Evolutionary conservation across 2,113 vertebrate species (phyloP).

Genomic region (Tachysurus vachellii): DNA sequence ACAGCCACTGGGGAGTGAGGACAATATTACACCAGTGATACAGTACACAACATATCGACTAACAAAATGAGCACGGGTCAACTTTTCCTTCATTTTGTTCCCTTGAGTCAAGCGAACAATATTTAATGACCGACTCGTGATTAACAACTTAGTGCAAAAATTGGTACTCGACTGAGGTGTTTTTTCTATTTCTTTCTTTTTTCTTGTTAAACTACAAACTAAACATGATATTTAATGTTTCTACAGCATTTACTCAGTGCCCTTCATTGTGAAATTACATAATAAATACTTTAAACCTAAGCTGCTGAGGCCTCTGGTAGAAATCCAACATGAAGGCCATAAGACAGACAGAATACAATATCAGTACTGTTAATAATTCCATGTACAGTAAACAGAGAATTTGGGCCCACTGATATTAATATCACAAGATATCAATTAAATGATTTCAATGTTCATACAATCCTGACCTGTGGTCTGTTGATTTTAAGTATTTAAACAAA

Average conservation of each 20-base stretch:
- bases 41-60: neutral
- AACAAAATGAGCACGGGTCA: slow-evolving; percentile 21
- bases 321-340: slow-evolving; percentile 22
- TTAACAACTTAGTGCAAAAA: slow-evolving; percentile 50
- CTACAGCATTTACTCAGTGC: slow-evolving; percentile 25
- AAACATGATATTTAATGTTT: slow-evolving; percentile 13
- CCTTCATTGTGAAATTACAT: slow-evolving; percentile 27
- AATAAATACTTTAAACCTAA: slow-evolving; percentile 35
- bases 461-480: slow-evolving; percentile 12
- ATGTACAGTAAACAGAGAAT: slow-evolving; percentile 16
- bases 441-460: neutral
- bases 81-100: slow-evolving; percentile 27
- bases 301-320: slow-evolving; percentile 36
- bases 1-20: slow-evolving; percentile 30
- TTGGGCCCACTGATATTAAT: slow-evolving; percentile 1
- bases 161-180: slow-evolving; percentile 21
- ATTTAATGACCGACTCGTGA: neutral
- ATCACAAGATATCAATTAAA: neutral
- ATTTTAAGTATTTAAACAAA: neutral
- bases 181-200: neutral
- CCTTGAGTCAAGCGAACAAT: slow-evolving; percentile 26
- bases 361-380: neutral
- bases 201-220: neutral
- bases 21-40: slow-evolving; percentile 24
- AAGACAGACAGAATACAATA: slow-evolving; percentile 11